Evolutionary conservation across 1,140 invertebrate species (phyloP).

Genomic region (Uloborus diversus): DNA sequence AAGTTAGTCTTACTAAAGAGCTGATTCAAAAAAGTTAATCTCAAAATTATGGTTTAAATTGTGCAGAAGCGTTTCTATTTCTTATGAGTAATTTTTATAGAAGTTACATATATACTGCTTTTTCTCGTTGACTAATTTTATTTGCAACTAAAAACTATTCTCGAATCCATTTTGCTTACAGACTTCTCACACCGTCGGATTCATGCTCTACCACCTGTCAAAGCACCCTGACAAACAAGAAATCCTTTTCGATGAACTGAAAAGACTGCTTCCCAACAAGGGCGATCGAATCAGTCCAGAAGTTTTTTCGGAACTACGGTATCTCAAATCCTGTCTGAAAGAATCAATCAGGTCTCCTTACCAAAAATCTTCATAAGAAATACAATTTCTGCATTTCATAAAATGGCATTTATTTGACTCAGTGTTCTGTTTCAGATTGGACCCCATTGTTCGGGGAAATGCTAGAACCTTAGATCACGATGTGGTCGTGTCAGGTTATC

Average conservation of each 20-base stretch:
- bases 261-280: conserved; percentile 44
- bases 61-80: too few species aligned
- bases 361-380: neutral
- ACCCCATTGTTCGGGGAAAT: conserved; percentile 47
- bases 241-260: conserved; percentile 64
- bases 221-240: conserved; percentile 65
- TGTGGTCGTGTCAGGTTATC: conserved; percentile 57
- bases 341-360: conserved; percentile 61
- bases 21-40: too few species aligned
- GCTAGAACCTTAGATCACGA: conserved; percentile 54
- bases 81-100: too few species aligned
- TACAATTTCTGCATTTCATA: neutral
- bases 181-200: conserved; percentile 65
- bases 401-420: neutral
- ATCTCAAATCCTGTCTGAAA: conserved; percentile 61
- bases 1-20: too few species aligned
- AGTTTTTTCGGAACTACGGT: conserved; percentile 40
- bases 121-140: too few species aligned
- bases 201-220: conserved; percentile 65
- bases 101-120: too few species aligned
- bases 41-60: too few species aligned
- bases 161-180: too few species aligned
- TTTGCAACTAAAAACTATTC: too few species aligned
- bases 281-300: conserved; percentile 26
- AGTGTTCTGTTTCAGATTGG: conserved; percentile 10